phyloP scores from a whole-genome alignment of 2,888 invertebrate genomes.

The Acanthosepion esculentum region DNA sequence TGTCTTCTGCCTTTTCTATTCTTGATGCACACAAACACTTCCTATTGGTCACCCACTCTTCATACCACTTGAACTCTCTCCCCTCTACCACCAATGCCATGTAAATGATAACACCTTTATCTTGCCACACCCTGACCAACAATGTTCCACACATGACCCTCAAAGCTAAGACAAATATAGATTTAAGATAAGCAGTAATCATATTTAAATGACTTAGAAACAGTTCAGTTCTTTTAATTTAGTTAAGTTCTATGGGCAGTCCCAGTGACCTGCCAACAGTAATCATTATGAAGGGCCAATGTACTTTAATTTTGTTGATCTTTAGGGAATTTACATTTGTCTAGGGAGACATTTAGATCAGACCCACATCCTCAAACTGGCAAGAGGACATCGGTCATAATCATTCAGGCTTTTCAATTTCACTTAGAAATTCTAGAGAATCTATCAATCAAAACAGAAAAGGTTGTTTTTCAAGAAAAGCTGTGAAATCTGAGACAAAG shows the following conservation, averaged over 20 bases:
- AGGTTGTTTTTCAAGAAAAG: not conserved
- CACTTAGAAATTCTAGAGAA: not conserved
- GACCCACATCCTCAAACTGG: not conserved
- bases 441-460: too few relatives aligned
- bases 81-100: not conserved
- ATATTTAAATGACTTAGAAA: not conserved
- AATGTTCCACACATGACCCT: not conserved
- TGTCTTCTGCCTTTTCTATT: not conserved
- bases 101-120: not conserved
- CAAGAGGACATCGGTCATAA: not conserved
- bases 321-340: not conserved
- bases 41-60: not conserved
- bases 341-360: not conserved
- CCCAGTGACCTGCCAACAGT: too few relatives aligned
- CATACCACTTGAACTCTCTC: too few relatives aligned
- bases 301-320: not conserved
- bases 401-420: not conserved
- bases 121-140: not conserved
- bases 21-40: not conserved
- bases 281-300: not conserved
- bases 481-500: not conserved
- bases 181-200: slow-evolving; percentile 13
- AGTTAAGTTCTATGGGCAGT: not conserved
- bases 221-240: not conserved
- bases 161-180: not conserved